Conservation (phyloP, 2,888 invertebrate genomes). For the Thera obeliscata region DNA sequence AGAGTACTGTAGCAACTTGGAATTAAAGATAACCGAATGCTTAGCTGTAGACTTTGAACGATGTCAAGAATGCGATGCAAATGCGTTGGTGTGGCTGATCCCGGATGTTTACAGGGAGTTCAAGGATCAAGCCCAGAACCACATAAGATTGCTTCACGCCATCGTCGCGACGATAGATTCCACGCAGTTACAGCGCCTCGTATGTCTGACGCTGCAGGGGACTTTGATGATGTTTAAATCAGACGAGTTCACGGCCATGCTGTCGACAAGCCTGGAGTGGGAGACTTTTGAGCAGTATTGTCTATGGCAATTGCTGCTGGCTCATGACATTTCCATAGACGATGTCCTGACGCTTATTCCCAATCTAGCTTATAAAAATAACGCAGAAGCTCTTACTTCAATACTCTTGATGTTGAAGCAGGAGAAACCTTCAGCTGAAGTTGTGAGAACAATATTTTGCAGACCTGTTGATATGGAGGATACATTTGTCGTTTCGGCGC, state of each 20-base stretch:
- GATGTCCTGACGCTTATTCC: constrained; percentile 90
- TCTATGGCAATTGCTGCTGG: constrained; percentile 97
- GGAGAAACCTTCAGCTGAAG: constrained; percentile 94
- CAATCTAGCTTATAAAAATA: constrained; percentile 91
- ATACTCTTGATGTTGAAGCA: constrained; percentile 96
- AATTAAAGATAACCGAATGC: constrained; percentile 89
- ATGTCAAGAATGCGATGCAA: constrained; percentile 95
- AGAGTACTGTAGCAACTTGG: constrained; percentile 93
- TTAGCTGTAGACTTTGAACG: constrained; percentile 93
- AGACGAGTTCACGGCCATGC: constrained; percentile 89
- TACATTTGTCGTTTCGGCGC: constrained; percentile 94
- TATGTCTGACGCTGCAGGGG: constrained; percentile 96
- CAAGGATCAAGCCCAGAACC: constrained; percentile 93
- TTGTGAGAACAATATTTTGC: constrained; percentile 92
- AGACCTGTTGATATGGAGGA: constrained; percentile 91
- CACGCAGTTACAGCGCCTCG: constrained; percentile 93
- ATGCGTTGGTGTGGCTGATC: constrained; percentile 95
- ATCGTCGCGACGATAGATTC: constrained; percentile 96
- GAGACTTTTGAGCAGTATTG: constrained; percentile 99
- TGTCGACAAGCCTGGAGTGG: constrained; percentile 95
- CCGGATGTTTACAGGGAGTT: constrained; percentile 97
- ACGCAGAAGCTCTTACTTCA: constrained; percentile 96
- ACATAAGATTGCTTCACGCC: constrained; percentile 93
- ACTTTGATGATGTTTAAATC: constrained; percentile 92
- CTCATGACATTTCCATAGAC: constrained; percentile 97